Base-by-base conservation (phyloP, 2,113 vertebrate genomes). In the Cepphus grylle region DNA sequence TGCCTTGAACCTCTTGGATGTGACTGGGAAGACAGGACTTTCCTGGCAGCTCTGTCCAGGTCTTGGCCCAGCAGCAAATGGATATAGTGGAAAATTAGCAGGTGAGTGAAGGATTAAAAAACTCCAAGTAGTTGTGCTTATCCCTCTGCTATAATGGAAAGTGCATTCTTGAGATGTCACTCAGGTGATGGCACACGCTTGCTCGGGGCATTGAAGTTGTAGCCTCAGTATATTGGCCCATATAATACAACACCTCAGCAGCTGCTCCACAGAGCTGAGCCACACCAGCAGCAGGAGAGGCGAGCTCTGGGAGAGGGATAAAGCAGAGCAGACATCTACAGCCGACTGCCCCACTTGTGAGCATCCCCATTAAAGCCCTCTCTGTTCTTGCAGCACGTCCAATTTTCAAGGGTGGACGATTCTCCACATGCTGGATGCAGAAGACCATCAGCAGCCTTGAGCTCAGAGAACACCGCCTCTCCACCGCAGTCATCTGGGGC, bases 351-450 rank as follows among this genome's bases (percentile, higher is more conserved):
- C 69, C 19, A 7, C 65, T 42, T 30, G 16, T 8, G 30, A 38
- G 38, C 56, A 65, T 17, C 17, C 26, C 27, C 22, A 19, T 43
- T 50, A 82, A 13, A 19, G 52, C 38, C 30, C 17, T 25, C 30
- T 34, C 66, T 65, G 47, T 71, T 88, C 65, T 27, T 47, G 30
- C 69, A 81, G 30, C 4, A 0, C 6, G 13, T 14, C 26, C 15
- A 8, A 4, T 52, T 62, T 72, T 47, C 34, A 26, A 32, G 11
- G 38, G 12, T 56, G 14, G 34, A 43, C 0, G 1, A 9, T 20
- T 58, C 70, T 72, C 27, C 38, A 38, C 5, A 18, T 47, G 34
- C 43, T 58, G 66, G 53, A 26, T 53, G 71, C 59, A 92, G 59
- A 58, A 73, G 65, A 38, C 7, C 1, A 0, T 20, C 59, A 72